A percentile compares a stretch with the other conserved stretches of the same genome.
Conservation (phyloP, 2,113 vertebrate species). For the Leptobrachium ailaonicum region DNA sequence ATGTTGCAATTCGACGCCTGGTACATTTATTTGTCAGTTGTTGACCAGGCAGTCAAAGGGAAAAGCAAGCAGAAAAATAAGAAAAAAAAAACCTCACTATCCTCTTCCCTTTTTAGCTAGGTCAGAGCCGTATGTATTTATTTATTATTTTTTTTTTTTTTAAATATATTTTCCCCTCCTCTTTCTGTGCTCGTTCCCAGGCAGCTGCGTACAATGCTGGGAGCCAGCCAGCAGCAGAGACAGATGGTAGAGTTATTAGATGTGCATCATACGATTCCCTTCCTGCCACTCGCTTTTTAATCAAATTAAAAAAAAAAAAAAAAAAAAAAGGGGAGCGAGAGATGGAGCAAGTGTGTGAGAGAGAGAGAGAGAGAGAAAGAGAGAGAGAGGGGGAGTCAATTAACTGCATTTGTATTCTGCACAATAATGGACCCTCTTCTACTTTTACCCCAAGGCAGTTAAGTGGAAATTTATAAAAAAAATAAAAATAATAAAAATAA, state of each 20-base stretch:
- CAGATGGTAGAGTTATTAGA: slow-evolving; percentile 98
- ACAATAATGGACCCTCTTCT: slow-evolving; percentile 74
- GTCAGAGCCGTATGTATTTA: slow-evolving; percentile 28
- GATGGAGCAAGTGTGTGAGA: no score
- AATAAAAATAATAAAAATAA: background rate
- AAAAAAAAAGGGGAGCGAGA: slow-evolving; percentile 60
- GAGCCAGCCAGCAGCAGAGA: slow-evolving; percentile 89
- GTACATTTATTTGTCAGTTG: slow-evolving; percentile 63
- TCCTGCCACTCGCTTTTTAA: slow-evolving; percentile 97
- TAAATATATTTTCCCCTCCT: slow-evolving; percentile 31
- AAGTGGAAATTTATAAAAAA: slow-evolving; percentile 53
- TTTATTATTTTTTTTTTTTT: slow-evolving; percentile 21
- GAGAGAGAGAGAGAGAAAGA: slow-evolving; percentile 61
- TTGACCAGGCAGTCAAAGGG: slow-evolving; percentile 67
- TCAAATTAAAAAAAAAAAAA: slow-evolving; percentile 92
- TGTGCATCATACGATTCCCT: slow-evolving; percentile 93
- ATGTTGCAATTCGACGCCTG: slow-evolving; percentile 48
- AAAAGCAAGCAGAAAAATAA: background rate
- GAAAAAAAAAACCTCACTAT: slow-evolving; percentile 40
- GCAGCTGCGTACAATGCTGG: slow-evolving; percentile 90
- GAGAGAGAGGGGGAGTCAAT: slow-evolving; percentile 72
- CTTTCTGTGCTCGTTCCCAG: slow-evolving; percentile 72
- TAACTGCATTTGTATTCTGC: slow-evolving; percentile 79
- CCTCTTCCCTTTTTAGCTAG: slow-evolving; percentile 29
- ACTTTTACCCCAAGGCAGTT: slow-evolving; percentile 74